Percentiles rank a stretch among this genome's conserved stretches.
Evolutionary conservation across 2,797 vertebrate species (phyloP).

Genomic region (Cossypha niveicapilla): DNA sequence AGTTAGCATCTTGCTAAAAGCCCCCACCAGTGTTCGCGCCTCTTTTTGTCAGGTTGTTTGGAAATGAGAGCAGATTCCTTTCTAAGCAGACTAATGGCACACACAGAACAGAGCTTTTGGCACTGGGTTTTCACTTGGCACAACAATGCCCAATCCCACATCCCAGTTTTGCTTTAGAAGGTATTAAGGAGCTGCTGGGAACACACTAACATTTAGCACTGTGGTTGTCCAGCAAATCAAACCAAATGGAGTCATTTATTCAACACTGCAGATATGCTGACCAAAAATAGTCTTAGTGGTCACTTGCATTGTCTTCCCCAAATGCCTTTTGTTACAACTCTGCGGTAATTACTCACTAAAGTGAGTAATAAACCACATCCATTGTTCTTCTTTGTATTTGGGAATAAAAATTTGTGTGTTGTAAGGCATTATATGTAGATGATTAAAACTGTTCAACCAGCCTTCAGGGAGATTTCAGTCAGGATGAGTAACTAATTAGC

Average conservation of each 20-base stretch:
- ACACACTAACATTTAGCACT: neutral
- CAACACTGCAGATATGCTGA: neutral
- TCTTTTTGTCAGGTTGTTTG: neutral
- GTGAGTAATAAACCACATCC: neutral
- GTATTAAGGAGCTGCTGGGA: neutral
- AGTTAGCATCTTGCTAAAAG: neutral
- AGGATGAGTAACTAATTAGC: neutral
- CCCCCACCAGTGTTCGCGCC: neutral
- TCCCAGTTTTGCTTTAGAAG: neutral
- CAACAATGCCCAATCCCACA: neutral
- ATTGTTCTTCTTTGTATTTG: neutral
- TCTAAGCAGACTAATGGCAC: neutral
- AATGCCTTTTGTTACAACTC: conserved; percentile 1
- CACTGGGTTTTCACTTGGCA: neutral
- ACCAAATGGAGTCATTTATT: neutral
- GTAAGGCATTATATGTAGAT: neutral
- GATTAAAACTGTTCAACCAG: neutral
- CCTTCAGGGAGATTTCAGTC: neutral
- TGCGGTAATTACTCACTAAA: neutral
- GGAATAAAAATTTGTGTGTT: neutral
- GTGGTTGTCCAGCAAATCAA: neutral
- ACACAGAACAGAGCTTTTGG: neutral
- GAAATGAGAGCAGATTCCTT: neutral
- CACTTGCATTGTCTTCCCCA: neutral
- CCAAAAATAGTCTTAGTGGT: conserved; percentile 38